Conservation (phyloP, 2,113 vertebrate genomes). For the Aegithalos caudatus region DNA sequence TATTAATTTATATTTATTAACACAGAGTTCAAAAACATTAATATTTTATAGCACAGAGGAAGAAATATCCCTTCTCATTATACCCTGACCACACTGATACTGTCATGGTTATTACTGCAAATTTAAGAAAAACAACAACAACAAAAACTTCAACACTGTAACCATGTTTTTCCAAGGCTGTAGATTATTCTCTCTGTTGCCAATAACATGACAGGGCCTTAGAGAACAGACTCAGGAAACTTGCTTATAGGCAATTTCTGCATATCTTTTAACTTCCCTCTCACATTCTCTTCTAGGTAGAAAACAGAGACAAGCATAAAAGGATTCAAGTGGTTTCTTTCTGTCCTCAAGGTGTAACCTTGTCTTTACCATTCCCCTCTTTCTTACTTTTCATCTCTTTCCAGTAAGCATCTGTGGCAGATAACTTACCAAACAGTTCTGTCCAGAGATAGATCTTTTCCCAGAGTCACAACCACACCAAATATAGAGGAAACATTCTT, state of each 20-base stretch:
- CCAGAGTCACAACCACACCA: neutral
- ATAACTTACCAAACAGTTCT: neutral
- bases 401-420: neutral
- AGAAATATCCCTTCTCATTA: neutral
- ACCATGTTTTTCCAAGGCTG: neutral
- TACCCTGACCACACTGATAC: neutral
- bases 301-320: neutral
- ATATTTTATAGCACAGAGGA: neutral
- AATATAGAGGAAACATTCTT: neutral
- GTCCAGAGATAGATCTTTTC: neutral
- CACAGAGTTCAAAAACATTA: neutral
- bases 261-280: neutral
- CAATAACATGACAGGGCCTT: neutral
- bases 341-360: neutral
- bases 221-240: neutral
- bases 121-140: neutral
- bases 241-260: neutral
- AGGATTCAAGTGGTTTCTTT: neutral
- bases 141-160: neutral
- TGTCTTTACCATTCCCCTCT: neutral
- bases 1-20: slow-evolving; percentile 38
- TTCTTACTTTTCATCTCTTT: neutral
- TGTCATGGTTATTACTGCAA: neutral
- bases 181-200: neutral
- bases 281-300: neutral